These are phyloP conservation scores for Asteroscopus sphinx DNA, from an alignment of 2,888 invertebrate genomes.

Conservation along the genomic window DNA sequence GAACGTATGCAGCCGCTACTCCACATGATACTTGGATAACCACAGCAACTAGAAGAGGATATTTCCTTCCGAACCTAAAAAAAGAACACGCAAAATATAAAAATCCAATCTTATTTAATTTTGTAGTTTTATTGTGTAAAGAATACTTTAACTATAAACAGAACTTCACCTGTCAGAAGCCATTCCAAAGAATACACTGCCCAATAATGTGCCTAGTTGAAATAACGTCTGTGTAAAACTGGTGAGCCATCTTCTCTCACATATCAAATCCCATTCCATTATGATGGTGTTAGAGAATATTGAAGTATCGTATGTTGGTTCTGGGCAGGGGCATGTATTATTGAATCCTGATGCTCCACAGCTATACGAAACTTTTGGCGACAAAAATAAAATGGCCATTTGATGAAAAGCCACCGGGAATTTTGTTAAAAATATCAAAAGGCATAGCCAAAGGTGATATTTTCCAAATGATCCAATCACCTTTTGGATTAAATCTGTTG, in stretches of 20 bases:
- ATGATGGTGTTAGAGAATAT: conserved; percentile 92
- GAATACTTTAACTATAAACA: neutral
- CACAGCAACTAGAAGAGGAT: conserved; percentile 92
- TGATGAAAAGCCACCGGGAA: conserved; percentile 87
- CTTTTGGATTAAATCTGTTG: conserved; percentile 69
- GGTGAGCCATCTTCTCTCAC: conserved; percentile 90
- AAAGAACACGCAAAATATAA: neutral
- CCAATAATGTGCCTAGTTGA: conserved; percentile 93
- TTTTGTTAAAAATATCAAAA: conserved; percentile 75
- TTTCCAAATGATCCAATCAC: conserved; percentile 86
- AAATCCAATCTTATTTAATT: too few species aligned
- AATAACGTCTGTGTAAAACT: conserved; percentile 93
- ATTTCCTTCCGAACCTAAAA: conserved; percentile 93
- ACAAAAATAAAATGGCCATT: conserved; percentile 87
- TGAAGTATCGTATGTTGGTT: conserved; percentile 91
- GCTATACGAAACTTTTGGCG: conserved; percentile 75
- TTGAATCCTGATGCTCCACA: conserved; percentile 53
- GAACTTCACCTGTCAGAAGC: conserved; percentile 92
- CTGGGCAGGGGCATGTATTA: conserved; percentile 88
- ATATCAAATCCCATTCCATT: conserved; percentile 94
- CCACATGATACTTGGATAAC: conserved; percentile 92
- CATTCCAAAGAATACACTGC: conserved; percentile 93
- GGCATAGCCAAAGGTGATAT: conserved; percentile 80
- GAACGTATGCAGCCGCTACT: conserved; percentile 91
- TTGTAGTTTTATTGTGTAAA: too few species aligned